Evolutionary conservation across 1,140 invertebrate species (phyloP), one percentile per base, ranked within the genome.

Genomic region (Diorhabda elongata): DNA sequence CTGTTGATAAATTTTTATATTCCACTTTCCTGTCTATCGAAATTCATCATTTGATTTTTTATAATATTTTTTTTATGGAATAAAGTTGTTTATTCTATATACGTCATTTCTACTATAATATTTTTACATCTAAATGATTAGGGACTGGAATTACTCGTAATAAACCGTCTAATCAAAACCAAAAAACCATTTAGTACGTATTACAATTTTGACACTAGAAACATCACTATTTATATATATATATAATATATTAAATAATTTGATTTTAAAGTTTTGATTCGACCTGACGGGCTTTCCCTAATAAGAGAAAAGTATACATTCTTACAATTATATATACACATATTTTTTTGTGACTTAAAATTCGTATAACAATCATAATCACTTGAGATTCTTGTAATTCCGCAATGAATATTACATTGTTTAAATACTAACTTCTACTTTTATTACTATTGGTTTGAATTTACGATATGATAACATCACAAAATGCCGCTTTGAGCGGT

Each of bases 381-480:
- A 79, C 77, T 77, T 74, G 72, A 76, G 72, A 78, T 72, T 76
- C 75, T 67, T 78, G 73, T 76, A 69, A 70, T 67, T 73, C 67
- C 69, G 74, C 72, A 76, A 76, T 74, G 73, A 74, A 71, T 75
- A 72, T 73, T 74, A 71, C 70, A 75, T 68, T 67, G 65, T 74
- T 70, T 65, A 67, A 73, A 68, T 68, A 74, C 76, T 76, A 74
- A 45, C 58, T 74, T 11, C 74, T 73, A 77, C 66, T 75, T 74
- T 74, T 77, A 78, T 75, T 76, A 77, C 74, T 78, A 78, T 74
- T 77, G 73, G 74, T 76, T 52, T 78, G 67, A 68, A 47, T 72
- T 79, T 74, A 81, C 77, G 80, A 81, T 80, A 81, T 81, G 80
- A 80, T 80, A 81, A 78, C 78, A 81, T 81, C 80, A 81, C 80